Conservation (phyloP, 2,113 vertebrate genomes). For the Parotia lawesii region DNA sequence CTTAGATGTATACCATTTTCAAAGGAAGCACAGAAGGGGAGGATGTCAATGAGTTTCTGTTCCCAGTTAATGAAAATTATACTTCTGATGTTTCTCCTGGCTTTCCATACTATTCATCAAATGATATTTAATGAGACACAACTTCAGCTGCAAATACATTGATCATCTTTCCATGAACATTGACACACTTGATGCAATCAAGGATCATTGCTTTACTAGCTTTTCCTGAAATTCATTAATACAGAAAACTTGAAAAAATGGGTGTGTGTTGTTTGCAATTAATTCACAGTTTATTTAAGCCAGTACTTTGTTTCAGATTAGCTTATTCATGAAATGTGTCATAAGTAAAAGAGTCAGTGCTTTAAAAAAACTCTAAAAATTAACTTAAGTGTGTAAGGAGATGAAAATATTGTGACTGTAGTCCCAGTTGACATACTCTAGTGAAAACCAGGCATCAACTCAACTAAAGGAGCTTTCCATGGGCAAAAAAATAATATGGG, state of each 20-base stretch:
- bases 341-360: not conserved
- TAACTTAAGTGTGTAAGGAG: not conserved
- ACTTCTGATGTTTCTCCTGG: not conserved
- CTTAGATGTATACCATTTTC: not conserved
- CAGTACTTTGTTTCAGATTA: not conserved
- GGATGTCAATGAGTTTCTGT: not conserved
- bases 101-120: not conserved
- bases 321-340: not conserved
- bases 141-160: not conserved
- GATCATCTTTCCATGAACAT: not conserved
- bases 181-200: not conserved
- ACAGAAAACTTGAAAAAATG: not conserved
- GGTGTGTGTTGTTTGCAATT: not conserved
- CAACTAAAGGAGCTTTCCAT: not conserved
- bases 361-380: not conserved
- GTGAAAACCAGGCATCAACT: not conserved
- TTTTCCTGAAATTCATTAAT: not conserved
- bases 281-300: not conserved
- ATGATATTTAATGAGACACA: not conserved
- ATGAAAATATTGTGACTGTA: not conserved
- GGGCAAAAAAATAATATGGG: not conserved
- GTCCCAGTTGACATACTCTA: not conserved
- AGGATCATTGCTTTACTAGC: not conserved
- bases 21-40: not conserved
- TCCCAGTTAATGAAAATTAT: not conserved